Evolutionary conservation across 2,113 vertebrate species (phyloP).

Genomic region (Ornithorhynchus anatinus): DNA sequence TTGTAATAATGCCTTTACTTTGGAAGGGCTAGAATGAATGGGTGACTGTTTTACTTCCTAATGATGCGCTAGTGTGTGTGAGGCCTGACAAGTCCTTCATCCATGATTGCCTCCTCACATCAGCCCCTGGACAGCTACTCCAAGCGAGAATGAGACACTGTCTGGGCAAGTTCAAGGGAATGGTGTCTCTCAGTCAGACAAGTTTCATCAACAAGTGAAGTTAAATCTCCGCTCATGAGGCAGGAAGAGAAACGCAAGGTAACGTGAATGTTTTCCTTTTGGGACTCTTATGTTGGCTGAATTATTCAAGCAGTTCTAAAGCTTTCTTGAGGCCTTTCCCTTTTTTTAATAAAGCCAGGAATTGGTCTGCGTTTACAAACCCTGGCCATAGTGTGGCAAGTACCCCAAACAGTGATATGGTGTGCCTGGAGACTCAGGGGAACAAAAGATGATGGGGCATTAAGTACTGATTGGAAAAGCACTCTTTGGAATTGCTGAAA

Average conservation of each 20-base stretch:
- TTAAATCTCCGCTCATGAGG: neutral
- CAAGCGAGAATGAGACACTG: neutral
- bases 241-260: neutral
- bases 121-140: neutral
- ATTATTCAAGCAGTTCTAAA: slow-evolving; percentile 7
- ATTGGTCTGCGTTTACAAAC: neutral
- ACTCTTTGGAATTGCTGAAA: no score
- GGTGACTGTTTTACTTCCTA: neutral
- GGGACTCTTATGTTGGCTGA: no score
- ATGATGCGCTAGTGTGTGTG: neutral
- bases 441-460: neutral
- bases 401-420: neutral
- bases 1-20: slow-evolving; percentile 5
- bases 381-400: neutral
- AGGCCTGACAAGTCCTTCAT: neutral
- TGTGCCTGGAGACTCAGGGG: neutral
- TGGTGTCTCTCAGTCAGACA: neutral
- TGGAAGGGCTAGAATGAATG: neutral
- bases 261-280: neutral
- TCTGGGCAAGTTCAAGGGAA: no score
- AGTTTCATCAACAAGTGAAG: no score
- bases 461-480: neutral
- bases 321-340: neutral
- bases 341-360: slow-evolving; percentile 4
- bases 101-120: neutral